Conservation (phyloP, 2,888 invertebrate genomes). For the Pseudococcus jackbeardsleyi region DNA sequence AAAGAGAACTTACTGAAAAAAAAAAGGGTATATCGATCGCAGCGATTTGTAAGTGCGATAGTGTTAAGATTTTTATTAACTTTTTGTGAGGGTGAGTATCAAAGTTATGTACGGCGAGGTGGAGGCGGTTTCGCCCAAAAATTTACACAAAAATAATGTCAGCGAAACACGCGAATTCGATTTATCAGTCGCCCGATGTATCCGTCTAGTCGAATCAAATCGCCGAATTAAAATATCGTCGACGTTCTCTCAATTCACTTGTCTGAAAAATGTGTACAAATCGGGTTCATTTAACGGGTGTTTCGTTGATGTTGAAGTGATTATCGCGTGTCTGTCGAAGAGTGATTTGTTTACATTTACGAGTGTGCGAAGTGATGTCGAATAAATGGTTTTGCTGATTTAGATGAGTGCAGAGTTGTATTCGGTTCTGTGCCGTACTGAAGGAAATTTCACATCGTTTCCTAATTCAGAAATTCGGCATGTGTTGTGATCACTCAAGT, state of each 20-base stretch:
- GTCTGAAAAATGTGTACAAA: background rate
- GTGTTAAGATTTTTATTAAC: slow-evolving; percentile 27
- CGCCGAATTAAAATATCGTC: slow-evolving; percentile 2
- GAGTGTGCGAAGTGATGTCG: no score
- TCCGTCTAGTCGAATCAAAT: slow-evolving; percentile 3
- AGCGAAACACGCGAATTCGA: slow-evolving; percentile 6
- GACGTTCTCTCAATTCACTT: background rate
- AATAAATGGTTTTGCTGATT: no score
- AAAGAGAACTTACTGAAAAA: background rate
- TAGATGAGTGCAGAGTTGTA: no score
- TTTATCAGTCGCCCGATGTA: slow-evolving; percentile 13
- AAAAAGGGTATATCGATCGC: slow-evolving; percentile 11
- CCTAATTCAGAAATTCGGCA: no score
- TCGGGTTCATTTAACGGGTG: background rate
- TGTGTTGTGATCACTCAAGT: no score
- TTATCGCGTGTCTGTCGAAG: no score
- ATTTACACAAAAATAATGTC: slow-evolving; percentile 23
- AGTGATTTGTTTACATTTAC: no score
- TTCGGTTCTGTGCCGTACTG: no score
- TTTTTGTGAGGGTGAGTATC: background rate
- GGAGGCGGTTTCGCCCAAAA: background rate
- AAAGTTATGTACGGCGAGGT: background rate
- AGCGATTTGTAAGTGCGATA: slow-evolving; percentile 23
- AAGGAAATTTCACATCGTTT: no score
- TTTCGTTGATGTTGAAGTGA: background rate